Evolutionary conservation across 2,113 vertebrate species (phyloP), one percentile per base, ranked within the genome.

Genomic region (Ploceus nigricollis): DNA sequence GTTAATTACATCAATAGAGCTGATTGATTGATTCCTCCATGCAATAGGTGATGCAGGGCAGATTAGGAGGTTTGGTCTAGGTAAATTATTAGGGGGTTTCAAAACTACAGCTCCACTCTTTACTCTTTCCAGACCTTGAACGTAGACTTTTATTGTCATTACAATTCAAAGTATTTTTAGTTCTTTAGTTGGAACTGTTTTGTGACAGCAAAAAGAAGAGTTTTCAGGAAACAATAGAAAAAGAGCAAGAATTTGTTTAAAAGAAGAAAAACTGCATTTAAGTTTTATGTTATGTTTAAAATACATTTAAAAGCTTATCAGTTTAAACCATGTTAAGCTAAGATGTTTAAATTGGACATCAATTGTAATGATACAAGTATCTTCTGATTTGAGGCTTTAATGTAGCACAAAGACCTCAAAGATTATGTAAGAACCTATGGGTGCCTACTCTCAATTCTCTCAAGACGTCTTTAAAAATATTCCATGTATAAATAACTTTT

Each of bases 141-240:
- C 0, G 1, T 0, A 24, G 35, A 0, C 2, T 45, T 64, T 57
- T 44, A 70, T 10, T n/a, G n/a, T 21, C 15, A 9, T 76, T 42
- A 53, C 35, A 82, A 60, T 21, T 81, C 13, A 45, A 80, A 69
- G 45, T 5, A 15, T 9, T 80, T 92, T 81, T 31, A 76, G 33
- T 61, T 20, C 25, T 87, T 76, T 47, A 58, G 10, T 22, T 69
- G 21, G 6, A 60, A 35, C 4, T 27, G 15, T 8, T 86, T 80
- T 23, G 17, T 21, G 58, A 65, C 23, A 70, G 63, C 10, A 81
- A 76, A 86, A 73, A 35, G 25, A 75, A 65, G 2, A 78, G 11
- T 24, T 85, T 89, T 54, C 27, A 45, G 66, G 77, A 73, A 85
- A 57, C 7, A 57, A 72, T 7, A 20, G 12, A 24, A 92, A 93